phyloP scores from a whole-genome alignment of 2,888 invertebrate genomes.

The Monochamus alternatus region DNA sequence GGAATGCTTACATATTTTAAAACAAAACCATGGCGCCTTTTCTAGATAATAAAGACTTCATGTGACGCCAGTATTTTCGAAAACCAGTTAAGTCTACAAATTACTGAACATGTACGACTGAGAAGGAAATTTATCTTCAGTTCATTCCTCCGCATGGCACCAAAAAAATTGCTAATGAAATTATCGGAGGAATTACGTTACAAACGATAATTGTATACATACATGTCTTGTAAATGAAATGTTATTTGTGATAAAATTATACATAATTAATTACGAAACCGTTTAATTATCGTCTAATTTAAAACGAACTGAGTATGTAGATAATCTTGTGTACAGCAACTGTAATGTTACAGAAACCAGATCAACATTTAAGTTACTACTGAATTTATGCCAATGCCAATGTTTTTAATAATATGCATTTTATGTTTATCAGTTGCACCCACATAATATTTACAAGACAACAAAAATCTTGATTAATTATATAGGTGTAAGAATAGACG shows the following conservation, averaged over 20 bases:
- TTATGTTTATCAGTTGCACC: background rate
- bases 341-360: slow-evolving; percentile 2
- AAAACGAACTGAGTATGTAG: background rate
- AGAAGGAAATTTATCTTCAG: background rate
- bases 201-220: background rate
- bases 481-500: background rate
- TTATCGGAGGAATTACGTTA: background rate
- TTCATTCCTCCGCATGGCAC: background rate
- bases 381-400: slow-evolving; percentile 5
- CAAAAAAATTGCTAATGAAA: background rate
- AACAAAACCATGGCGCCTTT: background rate
- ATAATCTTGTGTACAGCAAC: background rate
- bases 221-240: background rate
- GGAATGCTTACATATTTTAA: background rate
- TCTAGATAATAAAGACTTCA: background rate
- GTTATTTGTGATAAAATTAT: background rate
- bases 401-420: background rate
- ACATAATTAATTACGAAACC: background rate
- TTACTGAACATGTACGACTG: background rate
- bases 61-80: background rate
- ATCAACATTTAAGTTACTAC: slow-evolving; percentile 3
- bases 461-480: background rate
- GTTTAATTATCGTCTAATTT: slow-evolving; percentile 11
- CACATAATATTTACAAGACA: background rate
- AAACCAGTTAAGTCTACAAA: background rate